Evolutionary conservation across 2,888 invertebrate genomes (phyloP).

Genomic region (Alloscopus bannaensis): DNA sequence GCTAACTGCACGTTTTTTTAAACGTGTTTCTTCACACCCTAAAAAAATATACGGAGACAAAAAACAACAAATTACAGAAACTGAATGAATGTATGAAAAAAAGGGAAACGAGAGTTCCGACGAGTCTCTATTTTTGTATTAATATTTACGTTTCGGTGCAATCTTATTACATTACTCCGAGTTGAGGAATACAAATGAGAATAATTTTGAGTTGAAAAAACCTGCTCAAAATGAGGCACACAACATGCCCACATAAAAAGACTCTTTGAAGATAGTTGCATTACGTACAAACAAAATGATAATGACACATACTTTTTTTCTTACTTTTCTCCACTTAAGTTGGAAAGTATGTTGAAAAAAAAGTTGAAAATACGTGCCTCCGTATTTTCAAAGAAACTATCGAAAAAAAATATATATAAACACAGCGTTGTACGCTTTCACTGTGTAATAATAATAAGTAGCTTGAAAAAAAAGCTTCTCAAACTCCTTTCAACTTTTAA

Average conservation of each 20-base stretch:
- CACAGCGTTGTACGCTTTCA: background rate
- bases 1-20: constrained; percentile 35
- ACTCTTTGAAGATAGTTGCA: no score
- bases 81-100: background rate
- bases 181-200: constrained; percentile 46
- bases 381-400: no score
- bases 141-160: background rate
- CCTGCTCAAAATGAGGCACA: no score
- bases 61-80: constrained; percentile 34
- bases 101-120: background rate
- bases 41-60: background rate
- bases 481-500: constrained; percentile 13
- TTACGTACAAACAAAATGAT: no score
- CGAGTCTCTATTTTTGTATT: background rate
- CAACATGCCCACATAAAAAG: no score
- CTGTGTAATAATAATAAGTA: constrained; percentile 5
- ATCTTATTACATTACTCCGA: constrained; percentile 31
- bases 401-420: background rate
- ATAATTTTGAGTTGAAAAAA: constrained; percentile 27
- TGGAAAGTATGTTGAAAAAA: constrained; percentile 31
- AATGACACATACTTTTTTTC: constrained; percentile 33
- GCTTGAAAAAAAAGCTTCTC: background rate
- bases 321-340: constrained; percentile 13
- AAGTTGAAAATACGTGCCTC: constrained; percentile 37
- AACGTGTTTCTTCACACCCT: constrained; percentile 37